Conservation (phyloP, 2,888 invertebrate genomes). For the Apamea anceps region DNA sequence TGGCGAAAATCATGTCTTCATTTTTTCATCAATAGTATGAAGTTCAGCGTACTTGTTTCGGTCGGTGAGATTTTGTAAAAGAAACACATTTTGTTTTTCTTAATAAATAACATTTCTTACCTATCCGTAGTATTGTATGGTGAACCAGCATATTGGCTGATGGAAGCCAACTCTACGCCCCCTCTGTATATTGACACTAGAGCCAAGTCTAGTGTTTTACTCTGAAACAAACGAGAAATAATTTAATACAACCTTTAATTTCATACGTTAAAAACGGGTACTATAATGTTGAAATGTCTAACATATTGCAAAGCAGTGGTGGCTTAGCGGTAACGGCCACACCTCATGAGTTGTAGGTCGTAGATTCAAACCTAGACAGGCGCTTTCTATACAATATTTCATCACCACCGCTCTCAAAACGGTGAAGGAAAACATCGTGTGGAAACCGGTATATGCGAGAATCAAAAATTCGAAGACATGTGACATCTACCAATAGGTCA, state of each 20-base stretch:
- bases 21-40: too few relatives aligned
- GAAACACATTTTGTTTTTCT: too few relatives aligned
- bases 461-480: not conserved
- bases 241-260: not conserved
- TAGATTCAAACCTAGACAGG: too few relatives aligned
- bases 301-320: not conserved
- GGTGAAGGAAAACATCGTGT: not conserved
- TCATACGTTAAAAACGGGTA: not conserved
- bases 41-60: too few relatives aligned
- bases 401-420: not conserved
- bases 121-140: conserved; percentile 91
- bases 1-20: too few relatives aligned
- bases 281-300: not conserved
- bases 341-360: too few relatives aligned
- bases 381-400: not conserved
- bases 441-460: not conserved
- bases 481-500: too few relatives aligned
- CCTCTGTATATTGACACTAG: conserved; percentile 91
- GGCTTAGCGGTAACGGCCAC: too few relatives aligned
- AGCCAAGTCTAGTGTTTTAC: conserved; percentile 90
- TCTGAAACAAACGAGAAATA: conserved; percentile 82
- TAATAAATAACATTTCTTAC: conserved; percentile 76
- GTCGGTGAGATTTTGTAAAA: not conserved
- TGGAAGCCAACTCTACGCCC: conserved; percentile 87
- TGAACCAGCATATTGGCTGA: conserved; percentile 89